phyloP scores from a whole-genome alignment of 2,113 vertebrate species.

The Cettia cetti region DNA sequence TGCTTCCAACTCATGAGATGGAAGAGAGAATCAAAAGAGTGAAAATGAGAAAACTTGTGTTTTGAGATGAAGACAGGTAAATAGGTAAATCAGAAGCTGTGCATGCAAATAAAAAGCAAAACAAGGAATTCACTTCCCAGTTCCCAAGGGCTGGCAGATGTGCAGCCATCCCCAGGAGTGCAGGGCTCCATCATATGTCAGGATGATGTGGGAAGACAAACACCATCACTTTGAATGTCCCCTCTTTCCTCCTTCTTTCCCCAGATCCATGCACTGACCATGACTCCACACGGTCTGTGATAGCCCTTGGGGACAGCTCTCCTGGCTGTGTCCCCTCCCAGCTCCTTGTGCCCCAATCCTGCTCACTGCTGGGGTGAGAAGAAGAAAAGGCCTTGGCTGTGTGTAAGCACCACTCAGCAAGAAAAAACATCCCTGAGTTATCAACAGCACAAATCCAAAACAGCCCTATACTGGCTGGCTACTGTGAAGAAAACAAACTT shows the following conservation, averaged over 20 bases:
- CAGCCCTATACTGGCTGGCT: not conserved
- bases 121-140: not conserved
- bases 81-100: not conserved
- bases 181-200: not conserved
- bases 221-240: no score
- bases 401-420: not conserved
- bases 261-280: not conserved
- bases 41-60: not conserved
- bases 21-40: not conserved
- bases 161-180: not conserved
- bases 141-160: not conserved
- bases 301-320: not conserved
- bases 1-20: not conserved
- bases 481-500: not conserved
- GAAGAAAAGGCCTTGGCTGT: not conserved
- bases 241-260: not conserved
- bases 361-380: not conserved
- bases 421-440: not conserved
- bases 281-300: not conserved
- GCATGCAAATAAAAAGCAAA: not conserved
- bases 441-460: not conserved
- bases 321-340: not conserved
- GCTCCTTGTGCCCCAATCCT: not conserved
- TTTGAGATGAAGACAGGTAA: not conserved
- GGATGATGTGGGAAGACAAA: not conserved